Evolutionary conservation across 2,888 invertebrate species (phyloP).

Genomic region (Lepidochrysops patricia): DNA sequence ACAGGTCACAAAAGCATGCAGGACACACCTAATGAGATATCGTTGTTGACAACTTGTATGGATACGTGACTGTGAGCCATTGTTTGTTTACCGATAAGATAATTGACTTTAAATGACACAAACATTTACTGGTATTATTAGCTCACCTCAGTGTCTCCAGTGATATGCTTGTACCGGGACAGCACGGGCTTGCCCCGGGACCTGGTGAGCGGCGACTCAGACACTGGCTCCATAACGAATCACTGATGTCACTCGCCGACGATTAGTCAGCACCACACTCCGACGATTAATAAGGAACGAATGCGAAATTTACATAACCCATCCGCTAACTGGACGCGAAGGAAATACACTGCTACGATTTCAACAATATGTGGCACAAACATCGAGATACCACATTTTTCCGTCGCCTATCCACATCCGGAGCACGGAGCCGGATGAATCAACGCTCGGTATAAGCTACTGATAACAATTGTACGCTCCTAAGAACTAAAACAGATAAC

Average conservation of each 20-base stretch:
- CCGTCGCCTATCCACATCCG: constrained; percentile 73
- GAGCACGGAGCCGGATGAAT: constrained; percentile 58
- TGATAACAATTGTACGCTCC: constrained; percentile 47
- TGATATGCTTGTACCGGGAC: constrained; percentile 54
- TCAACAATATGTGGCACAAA: constrained; percentile 48
- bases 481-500: constrained; percentile 33
- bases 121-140: constrained; percentile 12
- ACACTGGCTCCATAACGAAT: constrained; percentile 49
- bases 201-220: constrained; percentile 56
- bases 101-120: constrained; percentile 12
- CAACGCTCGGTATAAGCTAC: constrained; percentile 47
- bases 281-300: constrained; percentile 17
- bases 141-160: constrained; percentile 48
- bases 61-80: constrained; percentile 25
- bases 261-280: constrained; percentile 18
- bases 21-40: constrained; percentile 21
- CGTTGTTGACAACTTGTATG: constrained; percentile 17
- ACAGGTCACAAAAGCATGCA: neutral
- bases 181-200: constrained; percentile 59
- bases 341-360: constrained; percentile 63
- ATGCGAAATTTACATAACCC: constrained; percentile 28
- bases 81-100: constrained; percentile 37
- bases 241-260: constrained; percentile 16
- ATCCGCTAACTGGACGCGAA: constrained; percentile 46
- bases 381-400: constrained; percentile 67